Percentiles rank a stretch among this genome's conserved stretches.
Conservation (phyloP, 2,113 vertebrate species). For the Ptilonorhynchus violaceus region DNA sequence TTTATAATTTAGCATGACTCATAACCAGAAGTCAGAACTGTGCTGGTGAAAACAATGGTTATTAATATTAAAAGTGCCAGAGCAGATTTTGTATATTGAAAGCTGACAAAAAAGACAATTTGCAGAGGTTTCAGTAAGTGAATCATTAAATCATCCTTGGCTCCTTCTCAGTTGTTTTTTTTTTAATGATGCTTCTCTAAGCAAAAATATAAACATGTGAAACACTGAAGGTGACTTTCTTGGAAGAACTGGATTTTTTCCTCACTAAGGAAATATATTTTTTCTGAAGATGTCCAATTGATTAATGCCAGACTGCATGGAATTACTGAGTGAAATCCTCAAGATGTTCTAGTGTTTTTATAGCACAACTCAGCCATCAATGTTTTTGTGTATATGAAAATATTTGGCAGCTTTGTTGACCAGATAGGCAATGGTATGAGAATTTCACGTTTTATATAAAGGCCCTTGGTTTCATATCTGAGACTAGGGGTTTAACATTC, state of each 20-base stretch:
- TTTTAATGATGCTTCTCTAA: constrained; percentile 27
- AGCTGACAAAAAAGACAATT: constrained; percentile 55
- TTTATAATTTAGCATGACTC: constrained; percentile 44
- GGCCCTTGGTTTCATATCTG: not conserved
- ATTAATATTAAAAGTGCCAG: constrained; percentile 32
- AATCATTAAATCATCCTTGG: constrained; percentile 64
- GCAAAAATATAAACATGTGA: constrained; percentile 67
- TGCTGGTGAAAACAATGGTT: constrained; percentile 35
- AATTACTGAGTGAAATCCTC: constrained; percentile 43
- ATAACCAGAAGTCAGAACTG: constrained; percentile 32
- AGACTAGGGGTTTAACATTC: not conserved
- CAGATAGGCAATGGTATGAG: not conserved
- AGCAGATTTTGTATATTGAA: constrained; percentile 22
- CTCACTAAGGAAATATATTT: constrained; percentile 19
- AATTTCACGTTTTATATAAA: not conserved
- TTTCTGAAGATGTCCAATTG: constrained; percentile 55
- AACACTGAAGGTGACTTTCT: constrained; percentile 63
- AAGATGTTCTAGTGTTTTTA: constrained; percentile 61
- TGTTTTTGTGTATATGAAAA: constrained; percentile 42
- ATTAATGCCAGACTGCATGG: constrained; percentile 61
- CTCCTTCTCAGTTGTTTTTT: not conserved
- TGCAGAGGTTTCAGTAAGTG: constrained; percentile 39
- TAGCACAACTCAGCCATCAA: constrained; percentile 40
- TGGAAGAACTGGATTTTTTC: constrained; percentile 13
- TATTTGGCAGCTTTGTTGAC: constrained; percentile 17